Conservation (phyloP, 2,113 vertebrate genomes). For the Prietella phreatophila region DNA sequence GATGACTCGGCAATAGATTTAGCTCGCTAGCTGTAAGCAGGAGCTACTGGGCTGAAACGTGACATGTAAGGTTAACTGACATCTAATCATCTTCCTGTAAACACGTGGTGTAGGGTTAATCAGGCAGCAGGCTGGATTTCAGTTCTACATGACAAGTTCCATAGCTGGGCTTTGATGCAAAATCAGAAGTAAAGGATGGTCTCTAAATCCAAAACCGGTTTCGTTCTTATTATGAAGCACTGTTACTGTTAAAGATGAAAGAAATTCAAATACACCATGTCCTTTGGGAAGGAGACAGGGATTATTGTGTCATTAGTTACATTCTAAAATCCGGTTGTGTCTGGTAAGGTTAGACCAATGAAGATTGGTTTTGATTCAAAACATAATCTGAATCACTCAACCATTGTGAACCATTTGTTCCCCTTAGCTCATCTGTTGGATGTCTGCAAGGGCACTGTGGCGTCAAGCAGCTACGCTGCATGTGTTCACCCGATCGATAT, state of each 20-base stretch:
- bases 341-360: neutral
- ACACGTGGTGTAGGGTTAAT: neutral
- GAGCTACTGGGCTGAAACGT: neutral
- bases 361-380: neutral
- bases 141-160: neutral
- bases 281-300: neutral
- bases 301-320: neutral
- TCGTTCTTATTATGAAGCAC: neutral
- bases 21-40: neutral
- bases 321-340: neutral
- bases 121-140: neutral
- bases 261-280: neutral
- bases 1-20: neutral
- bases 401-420: neutral
- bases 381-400: too few species aligned
- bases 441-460: conserved; percentile 63
- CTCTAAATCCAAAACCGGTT: too few species aligned
- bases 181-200: neutral
- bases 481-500: conserved; percentile 34
- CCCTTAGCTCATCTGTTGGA: conserved; percentile 46
- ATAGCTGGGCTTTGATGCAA: neutral
- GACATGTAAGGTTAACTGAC: neutral
- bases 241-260: neutral
- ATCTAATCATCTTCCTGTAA: neutral
- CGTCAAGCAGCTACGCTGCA: conserved; percentile 50